Percentiles rank a stretch among this genome's conserved stretches.
Conservation (phyloP, 1,140 invertebrate genomes). For the Listronotus bonariensis region DNA sequence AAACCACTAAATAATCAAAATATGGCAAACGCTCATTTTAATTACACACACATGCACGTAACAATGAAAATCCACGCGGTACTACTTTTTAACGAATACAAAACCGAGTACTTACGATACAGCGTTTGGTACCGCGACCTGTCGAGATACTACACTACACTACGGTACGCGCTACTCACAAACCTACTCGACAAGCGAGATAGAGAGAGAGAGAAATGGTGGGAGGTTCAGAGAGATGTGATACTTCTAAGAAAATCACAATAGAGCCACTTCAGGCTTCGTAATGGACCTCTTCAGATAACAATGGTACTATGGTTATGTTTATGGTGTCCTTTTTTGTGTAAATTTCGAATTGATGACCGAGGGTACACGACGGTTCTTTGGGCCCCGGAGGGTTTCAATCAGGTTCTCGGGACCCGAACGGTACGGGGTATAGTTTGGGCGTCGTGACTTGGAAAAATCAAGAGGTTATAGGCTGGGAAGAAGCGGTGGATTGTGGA, state of each 20-base stretch:
- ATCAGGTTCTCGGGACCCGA: no score
- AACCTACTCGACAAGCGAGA: background rate
- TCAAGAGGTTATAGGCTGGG: no score
- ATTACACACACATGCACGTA: no score
- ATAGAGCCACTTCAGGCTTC: slow-evolving; percentile 25
- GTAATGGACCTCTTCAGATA: slow-evolving; percentile 35
- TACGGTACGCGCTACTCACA: background rate
- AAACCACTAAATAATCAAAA: no score
- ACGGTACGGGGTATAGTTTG: no score
- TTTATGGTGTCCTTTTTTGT: slow-evolving; percentile 31
- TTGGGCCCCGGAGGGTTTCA: no score
- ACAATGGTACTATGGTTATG: slow-evolving; percentile 27
- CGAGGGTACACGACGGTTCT: background rate
- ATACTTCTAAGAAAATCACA: slow-evolving; percentile 28
- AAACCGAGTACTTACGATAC: no score
- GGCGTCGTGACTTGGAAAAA: no score
- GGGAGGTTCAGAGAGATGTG: slow-evolving; percentile 6
- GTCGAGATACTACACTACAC: background rate
- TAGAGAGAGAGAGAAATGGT: background rate
- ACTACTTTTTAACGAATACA: no score
- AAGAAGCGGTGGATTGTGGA: no score
- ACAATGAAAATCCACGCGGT: no score
- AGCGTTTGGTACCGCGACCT: background rate
- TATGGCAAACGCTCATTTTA: no score
- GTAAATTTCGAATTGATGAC: slow-evolving; percentile 29